Evolutionary conservation across 2,888 invertebrate genomes (phyloP).

Genomic region (Chirona hameri): DNA sequence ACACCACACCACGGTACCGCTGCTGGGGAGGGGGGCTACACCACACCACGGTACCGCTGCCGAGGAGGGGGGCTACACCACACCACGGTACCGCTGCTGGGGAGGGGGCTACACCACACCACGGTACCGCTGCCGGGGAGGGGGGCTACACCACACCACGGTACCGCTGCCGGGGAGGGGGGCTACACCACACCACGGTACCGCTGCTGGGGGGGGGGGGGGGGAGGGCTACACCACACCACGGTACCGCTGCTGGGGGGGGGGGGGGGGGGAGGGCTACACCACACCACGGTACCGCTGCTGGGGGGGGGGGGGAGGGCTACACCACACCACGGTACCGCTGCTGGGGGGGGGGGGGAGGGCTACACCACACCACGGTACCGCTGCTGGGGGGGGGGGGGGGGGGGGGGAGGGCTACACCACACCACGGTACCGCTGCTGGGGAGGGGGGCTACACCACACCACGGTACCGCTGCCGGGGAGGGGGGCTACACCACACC

Average conservation of each 20-base stretch:
- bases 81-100: conserved; percentile 4
- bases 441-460: too few species aligned
- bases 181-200: background rate
- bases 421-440: background rate
- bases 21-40: background rate
- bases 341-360: too few species aligned
- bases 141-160: too few species aligned
- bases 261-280: too few species aligned
- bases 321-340: too few species aligned
- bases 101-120: too few species aligned
- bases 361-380: background rate
- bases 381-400: conserved; percentile 28
- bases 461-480: conserved; percentile 53
- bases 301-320: background rate
- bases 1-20: too few species aligned
- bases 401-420: background rate
- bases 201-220: conserved; percentile 27
- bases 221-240: background rate
- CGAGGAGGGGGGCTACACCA: background rate
- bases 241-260: conserved; percentile 14
- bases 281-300: conserved; percentile 57
- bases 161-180: too few species aligned
- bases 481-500: too few species aligned
- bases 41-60: conserved; percentile 2
- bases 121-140: conserved; percentile 51